These are phyloP conservation scores for Drosophila lowei DNA, from an alignment of 1,140 invertebrate genomes.

Conservation along the genomic window DNA sequence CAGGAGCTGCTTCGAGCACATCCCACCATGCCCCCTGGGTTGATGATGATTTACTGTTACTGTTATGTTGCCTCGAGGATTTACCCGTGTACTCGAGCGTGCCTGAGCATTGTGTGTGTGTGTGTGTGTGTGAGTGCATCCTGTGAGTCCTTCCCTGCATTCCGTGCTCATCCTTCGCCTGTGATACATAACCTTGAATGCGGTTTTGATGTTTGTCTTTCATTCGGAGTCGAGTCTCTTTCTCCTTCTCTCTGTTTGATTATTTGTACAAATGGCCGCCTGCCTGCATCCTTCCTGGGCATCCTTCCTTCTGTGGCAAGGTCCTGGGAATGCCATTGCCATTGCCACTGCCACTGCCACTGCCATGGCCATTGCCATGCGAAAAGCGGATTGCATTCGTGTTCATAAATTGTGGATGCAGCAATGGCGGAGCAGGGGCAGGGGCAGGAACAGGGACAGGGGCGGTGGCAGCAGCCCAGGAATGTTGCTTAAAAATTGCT, in stretches of 20 bases:
- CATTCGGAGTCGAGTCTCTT: conserved; percentile 56
- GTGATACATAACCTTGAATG: conserved; percentile 81
- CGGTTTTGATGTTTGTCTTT: conserved; percentile 75
- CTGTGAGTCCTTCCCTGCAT: conserved; percentile 31
- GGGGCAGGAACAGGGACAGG: conserved; percentile 8
- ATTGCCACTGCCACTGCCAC: conserved; percentile 31
- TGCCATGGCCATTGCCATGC: conserved; percentile 56
- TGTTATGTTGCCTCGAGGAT: conserved; percentile 80
- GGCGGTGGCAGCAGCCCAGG: conserved; percentile 36
- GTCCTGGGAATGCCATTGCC: conserved; percentile 7
- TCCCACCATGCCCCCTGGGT: conserved; percentile 37
- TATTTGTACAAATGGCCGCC: conserved; percentile 79
- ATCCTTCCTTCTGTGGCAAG: conserved; percentile 4
- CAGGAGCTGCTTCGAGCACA: too few species aligned
- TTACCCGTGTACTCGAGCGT: conserved; percentile 75
- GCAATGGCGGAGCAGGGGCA: conserved; percentile 1
- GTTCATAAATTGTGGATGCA: conserved; percentile 72
- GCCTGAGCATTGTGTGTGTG: conserved; percentile 38
- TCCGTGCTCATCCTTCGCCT: conserved; percentile 60
- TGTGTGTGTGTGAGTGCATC: conserved; percentile 27
- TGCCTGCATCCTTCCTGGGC: conserved; percentile 16
- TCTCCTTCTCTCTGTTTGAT: conserved; percentile 51
- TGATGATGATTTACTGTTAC: conserved; percentile 83
- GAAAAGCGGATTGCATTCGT: conserved; percentile 60
- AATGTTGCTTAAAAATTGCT: conserved; percentile 74